phyloP scores from a whole-genome alignment of 2,888 invertebrate species.

The Psococerastis gibbosa region DNA sequence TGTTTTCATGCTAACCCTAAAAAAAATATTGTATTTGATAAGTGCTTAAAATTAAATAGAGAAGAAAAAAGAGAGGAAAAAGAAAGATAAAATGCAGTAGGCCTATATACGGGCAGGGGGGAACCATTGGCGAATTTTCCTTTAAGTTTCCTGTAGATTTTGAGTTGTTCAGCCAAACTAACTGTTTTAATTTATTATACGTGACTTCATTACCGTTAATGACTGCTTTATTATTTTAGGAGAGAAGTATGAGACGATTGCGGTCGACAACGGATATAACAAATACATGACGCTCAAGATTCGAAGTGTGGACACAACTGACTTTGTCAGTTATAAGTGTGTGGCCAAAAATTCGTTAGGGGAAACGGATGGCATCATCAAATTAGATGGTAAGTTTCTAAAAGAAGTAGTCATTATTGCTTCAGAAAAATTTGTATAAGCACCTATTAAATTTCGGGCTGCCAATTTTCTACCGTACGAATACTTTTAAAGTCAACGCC shows the following conservation, averaged over 20 bases:
- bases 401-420: too few species aligned
- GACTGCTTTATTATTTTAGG: constrained; percentile 32
- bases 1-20: too few species aligned
- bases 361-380: constrained; percentile 76
- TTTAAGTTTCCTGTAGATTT: too few species aligned
- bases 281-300: constrained; percentile 84
- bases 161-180: too few species aligned
- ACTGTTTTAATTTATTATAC: constrained; percentile 1
- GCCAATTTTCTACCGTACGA: too few species aligned
- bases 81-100: not conserved
- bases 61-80: not conserved
- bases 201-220: not conserved
- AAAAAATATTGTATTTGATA: too few species aligned
- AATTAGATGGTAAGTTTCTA: constrained; percentile 54
- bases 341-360: constrained; percentile 83
- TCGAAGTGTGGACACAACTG: constrained; percentile 52
- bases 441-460: too few species aligned
- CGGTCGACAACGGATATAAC: constrained; percentile 69
- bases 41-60: too few species aligned
- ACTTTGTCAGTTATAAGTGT: constrained; percentile 78
- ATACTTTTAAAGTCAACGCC: too few species aligned
- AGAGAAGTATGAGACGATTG: constrained; percentile 70
- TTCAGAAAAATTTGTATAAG: too few species aligned
- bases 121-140: too few species aligned
- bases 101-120: too few species aligned